Evolutionary conservation across 2,888 invertebrate species (phyloP), one percentile per base, ranked within the genome.

Genomic region (Polylopha cassiicola): DNA sequence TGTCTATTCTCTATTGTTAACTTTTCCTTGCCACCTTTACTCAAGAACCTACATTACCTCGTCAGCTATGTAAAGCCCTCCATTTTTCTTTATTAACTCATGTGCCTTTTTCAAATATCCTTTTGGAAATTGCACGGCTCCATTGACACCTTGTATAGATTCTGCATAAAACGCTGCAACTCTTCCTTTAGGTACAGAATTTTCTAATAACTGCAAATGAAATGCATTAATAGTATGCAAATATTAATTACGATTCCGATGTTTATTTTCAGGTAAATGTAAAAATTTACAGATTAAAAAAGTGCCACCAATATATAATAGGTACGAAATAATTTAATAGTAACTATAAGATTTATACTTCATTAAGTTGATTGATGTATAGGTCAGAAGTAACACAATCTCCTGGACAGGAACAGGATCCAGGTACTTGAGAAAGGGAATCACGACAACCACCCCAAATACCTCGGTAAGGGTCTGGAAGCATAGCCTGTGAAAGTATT

Each of bases 141-240:
- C 99, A 7, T 98, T 98, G 4, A 97, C 94, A 8, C 99, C 99
- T 82, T 98, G 98, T 51, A 99, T 98, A 0, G 96, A 93, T 74
- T 99, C 99, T 0, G 95, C 95, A 67, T 98, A 93, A 71, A 98
- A 91, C 3, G 91, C 98, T 0, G 97, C 99, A 3, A 96, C 88
- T 36, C 88, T 88, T 11, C 91, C 91, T 42, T 90, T 89, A 0
- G 97, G 93, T 48, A 95, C 72, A 4, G 93, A 92, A 69, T 92
- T 92, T 43, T 89, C 88, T 52, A 98, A 88, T 3, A 92, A 87
- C 75, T 96, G 42, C 27, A 48, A 49, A 4, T 2, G 10, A 34
- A 1, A 5, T 6, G 15, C 26, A 2, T 26, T n/a, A 15, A 4
- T 14, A 9, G n/a, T n/a, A 11, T n/a, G n/a, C n/a, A n/a, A n/a